phyloP scores from a whole-genome alignment of 2,888 invertebrate genomes.

The Drosophila colorata region DNA sequence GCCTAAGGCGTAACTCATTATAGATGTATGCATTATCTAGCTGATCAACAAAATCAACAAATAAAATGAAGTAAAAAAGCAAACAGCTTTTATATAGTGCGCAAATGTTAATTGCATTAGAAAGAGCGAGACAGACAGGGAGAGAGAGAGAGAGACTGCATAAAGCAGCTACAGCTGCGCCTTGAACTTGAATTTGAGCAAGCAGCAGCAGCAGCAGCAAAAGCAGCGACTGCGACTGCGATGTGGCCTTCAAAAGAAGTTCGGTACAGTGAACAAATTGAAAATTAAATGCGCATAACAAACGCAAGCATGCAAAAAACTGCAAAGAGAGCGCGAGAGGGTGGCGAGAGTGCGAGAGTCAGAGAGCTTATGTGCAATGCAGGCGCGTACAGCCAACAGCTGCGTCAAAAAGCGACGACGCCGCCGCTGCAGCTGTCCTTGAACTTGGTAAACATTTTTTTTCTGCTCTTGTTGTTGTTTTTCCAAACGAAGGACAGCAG shows the following conservation, averaged over 20 bases:
- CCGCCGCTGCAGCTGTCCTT: slow-evolving; percentile 73
- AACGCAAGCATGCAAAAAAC: slow-evolving; percentile 36
- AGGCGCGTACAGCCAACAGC: slow-evolving; percentile 66
- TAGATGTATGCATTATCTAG: slow-evolving; percentile 21
- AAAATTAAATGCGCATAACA: slow-evolving; percentile 68
- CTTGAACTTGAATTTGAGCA: slow-evolving; percentile 61
- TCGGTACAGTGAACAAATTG: slow-evolving; percentile 60
- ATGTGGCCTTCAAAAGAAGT: slow-evolving; percentile 66
- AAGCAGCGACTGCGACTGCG: slow-evolving; percentile 23
- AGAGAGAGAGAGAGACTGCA: neutral
- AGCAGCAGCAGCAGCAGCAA: slow-evolving; percentile 4
- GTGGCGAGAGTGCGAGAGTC: slow-evolving; percentile 9
- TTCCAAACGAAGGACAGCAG: slow-evolving; percentile 49
- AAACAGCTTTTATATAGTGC: slow-evolving; percentile 21
- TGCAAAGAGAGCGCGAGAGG: slow-evolving; percentile 12
- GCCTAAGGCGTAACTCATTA: slow-evolving; percentile 73
- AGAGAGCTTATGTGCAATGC: slow-evolving; percentile 43
- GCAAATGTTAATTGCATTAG: slow-evolving; percentile 56
- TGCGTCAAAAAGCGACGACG: slow-evolving; percentile 69
- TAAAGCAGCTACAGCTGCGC: slow-evolving; percentile 27
- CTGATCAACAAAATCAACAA: slow-evolving; percentile 6
- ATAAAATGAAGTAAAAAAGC: neutral
- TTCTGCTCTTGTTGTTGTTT: slow-evolving; percentile 26
- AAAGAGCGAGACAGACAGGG: slow-evolving; percentile 41
- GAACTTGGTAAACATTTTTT: slow-evolving; percentile 70